Evolutionary conservation across 2,797 vertebrate genomes (phyloP), one percentile per base, ranked within the genome.

Genomic region (Leptoclinus maculatus): DNA sequence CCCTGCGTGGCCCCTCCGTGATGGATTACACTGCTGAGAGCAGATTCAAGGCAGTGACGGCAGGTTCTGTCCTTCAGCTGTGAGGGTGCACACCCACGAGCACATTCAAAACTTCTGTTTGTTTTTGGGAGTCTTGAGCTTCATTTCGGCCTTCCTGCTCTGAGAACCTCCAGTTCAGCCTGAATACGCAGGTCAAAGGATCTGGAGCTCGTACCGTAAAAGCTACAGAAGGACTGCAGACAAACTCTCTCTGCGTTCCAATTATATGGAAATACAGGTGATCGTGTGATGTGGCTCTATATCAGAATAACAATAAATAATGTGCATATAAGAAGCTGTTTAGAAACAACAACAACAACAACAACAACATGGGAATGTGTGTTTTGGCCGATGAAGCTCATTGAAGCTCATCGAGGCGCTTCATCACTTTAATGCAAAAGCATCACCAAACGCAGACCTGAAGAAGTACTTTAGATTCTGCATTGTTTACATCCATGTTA

Each of bases 11-110:
- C 87, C 87, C 84, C 84, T 70, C 68, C 12, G 23, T 95, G 95
- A 95, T 96, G 90, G 92, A 96, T 95, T 74, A 78, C 69, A 7
- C 71, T 75, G 93, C 85, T 95, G 95, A 95, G 91, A 92, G 91
- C 88, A 47, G 78, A 27, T 66, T 74, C 9, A 60, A 34, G 36
- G 67, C 75, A 58, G 49, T 78, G 86, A 89, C 87, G 75, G 80
- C 54, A 3, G 72, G 16, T 13, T 78, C 71, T 74, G 43, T 60
- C 29, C 38, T 71, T 58, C 60, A 23, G 59, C 51, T 53, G 58
- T 4, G 34, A 66, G 38, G 16, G 23, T 53, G 2, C 51, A 58
- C 5, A 74, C 36, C 10, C 8, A 14, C 17, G 12, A 51, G 47
- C 51, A 43, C 54, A 21, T 45, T 72, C 3, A 67, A 9, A 57